Evolutionary conservation across 2,888 invertebrate species (phyloP).

Genomic region (Teinopalpus imperialis): DNA sequence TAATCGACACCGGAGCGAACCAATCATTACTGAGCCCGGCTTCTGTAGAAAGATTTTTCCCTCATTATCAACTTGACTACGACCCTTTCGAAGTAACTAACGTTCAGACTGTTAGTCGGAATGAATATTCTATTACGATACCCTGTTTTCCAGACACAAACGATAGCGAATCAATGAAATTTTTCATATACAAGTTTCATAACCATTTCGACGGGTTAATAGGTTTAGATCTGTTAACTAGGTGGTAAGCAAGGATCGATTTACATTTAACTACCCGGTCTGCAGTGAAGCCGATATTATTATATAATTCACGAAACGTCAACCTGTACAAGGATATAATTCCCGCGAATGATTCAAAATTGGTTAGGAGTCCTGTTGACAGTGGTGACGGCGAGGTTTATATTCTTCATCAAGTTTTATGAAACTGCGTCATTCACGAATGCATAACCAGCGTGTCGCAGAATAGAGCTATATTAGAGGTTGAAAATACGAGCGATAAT

Average conservation of each 20-base stretch:
- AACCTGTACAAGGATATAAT: conserved; percentile 29
- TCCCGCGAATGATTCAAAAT: too few species aligned
- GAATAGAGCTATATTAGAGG: too few species aligned
- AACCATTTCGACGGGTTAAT: too few species aligned
- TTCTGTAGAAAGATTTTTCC: conserved; percentile 14
- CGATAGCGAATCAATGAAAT: too few species aligned
- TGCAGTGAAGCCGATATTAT: too few species aligned
- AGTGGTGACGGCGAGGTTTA: conserved; percentile 25
- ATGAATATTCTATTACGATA: not conserved
- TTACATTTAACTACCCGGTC: too few species aligned
- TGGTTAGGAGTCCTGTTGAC: conserved; percentile 25
- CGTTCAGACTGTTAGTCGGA: too few species aligned
- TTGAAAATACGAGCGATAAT: too few species aligned
- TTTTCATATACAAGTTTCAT: too few species aligned
- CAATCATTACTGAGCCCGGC: conserved; percentile 20
- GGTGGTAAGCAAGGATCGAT: too few species aligned
- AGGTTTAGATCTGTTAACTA: too few species aligned
- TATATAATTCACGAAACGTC: conserved; percentile 27
- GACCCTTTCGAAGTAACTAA: conserved; percentile 13
- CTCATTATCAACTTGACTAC: conserved; percentile 7
- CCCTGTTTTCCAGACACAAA: not conserved
- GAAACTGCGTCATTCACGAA: conserved; percentile 15
- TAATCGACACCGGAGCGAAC: conserved; percentile 25
- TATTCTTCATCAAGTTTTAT: conserved; percentile 21
- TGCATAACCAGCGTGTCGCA: conserved; percentile 35